Percentiles rank a stretch among this genome's conserved stretches.
These are phyloP conservation scores for Cephus runcator DNA, from an alignment of 2,888 invertebrate species.

Conservation along the genomic window DNA sequence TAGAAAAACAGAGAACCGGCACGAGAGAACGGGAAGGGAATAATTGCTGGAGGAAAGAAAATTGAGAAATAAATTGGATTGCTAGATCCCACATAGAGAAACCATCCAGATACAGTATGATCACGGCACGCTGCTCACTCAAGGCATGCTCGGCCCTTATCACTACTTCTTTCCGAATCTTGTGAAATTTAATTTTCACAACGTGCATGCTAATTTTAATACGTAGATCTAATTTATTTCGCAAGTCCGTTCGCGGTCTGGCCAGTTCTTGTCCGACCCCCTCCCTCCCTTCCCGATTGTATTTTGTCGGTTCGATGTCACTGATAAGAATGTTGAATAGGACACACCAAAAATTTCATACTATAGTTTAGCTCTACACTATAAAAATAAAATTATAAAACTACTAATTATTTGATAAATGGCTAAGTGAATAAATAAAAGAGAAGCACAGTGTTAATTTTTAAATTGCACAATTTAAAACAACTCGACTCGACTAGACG, in stretches of 20 bases:
- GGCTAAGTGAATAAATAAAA: not conserved
- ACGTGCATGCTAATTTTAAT: not conserved
- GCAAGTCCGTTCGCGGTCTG: slow-evolving; percentile 24
- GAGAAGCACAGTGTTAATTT: not conserved
- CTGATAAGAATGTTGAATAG: not conserved
- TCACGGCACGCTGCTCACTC: not conserved
- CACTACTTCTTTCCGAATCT: not conserved
- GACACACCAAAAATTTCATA: not conserved
- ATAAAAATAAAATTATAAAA: not conserved
- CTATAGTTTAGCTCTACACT: not conserved
- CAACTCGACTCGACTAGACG: not conserved
- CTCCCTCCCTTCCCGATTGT: not conserved
- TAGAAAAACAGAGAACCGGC: not conserved
- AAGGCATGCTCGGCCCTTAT: not conserved
- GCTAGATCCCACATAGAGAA: not conserved
- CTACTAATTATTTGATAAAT: not conserved
- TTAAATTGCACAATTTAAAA: not conserved
- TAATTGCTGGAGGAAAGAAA: no score
- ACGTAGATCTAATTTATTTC: not conserved
- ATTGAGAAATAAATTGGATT: not conserved
- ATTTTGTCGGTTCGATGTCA: not conserved
- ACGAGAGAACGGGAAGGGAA: not conserved
- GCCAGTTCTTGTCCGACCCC: slow-evolving; percentile 28
- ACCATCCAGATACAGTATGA: not conserved
- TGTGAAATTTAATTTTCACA: not conserved